phyloP scores from a whole-genome alignment of 2,113 vertebrate species.

The Sinocyclocheilus rhinocerous region DNA sequence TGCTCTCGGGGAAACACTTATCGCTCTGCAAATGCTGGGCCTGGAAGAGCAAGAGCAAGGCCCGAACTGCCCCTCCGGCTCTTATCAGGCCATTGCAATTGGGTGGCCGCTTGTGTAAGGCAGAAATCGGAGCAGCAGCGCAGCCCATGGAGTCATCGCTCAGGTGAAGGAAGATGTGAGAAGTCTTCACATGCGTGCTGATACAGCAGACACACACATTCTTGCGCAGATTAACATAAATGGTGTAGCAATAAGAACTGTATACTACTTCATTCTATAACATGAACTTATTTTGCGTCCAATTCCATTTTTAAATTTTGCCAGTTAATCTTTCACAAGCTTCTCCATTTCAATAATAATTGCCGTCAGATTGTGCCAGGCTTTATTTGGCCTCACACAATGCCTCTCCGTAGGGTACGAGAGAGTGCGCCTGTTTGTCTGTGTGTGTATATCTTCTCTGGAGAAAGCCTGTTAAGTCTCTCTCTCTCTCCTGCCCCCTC shows the following conservation, averaged over 20 bases:
- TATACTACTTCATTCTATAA: neutral
- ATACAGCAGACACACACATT: neutral
- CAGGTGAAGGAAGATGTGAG: neutral
- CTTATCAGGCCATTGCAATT: slow-evolving; percentile 43
- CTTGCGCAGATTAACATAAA: slow-evolving; percentile 10
- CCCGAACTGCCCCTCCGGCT: slow-evolving; percentile 17
- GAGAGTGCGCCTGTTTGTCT: slow-evolving; percentile 28
- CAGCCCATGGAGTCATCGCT: neutral
- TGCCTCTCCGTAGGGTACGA: neutral
- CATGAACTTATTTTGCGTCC: neutral
- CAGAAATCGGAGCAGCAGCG: neutral
- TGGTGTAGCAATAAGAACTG: neutral
- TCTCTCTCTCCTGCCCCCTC: slow-evolving; percentile 17
- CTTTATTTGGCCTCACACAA: slow-evolving; percentile 22
- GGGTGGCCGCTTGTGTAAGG: neutral
- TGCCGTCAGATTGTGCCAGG: slow-evolving; percentile 17
- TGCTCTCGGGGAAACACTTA: slow-evolving; percentile 40
- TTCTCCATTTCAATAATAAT: slow-evolving; percentile 50
- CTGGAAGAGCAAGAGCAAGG: slow-evolving; percentile 17
- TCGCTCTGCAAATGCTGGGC: slow-evolving; percentile 1
- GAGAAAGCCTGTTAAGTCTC: slow-evolving; percentile 42
- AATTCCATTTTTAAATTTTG: slow-evolving; percentile 22
- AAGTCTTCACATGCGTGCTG: neutral
- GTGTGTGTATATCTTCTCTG: slow-evolving; percentile 23
- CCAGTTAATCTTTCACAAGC: slow-evolving; percentile 24